Evolutionary conservation across 2,888 invertebrate species (phyloP).

Genomic region (Resseliella maxima): DNA sequence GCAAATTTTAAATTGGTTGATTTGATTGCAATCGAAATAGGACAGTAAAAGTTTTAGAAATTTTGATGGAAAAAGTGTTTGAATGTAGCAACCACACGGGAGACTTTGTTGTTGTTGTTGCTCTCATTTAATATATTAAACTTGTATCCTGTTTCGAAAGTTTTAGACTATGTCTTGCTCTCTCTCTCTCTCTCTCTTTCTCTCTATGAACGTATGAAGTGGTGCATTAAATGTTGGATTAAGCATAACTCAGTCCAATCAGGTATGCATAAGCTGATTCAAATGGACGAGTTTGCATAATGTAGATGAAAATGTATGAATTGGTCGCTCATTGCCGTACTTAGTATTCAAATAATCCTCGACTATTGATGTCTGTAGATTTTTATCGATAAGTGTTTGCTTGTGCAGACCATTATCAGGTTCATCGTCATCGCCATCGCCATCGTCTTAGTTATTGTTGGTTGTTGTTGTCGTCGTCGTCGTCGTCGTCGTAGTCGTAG

Average conservation of each 20-base stretch:
- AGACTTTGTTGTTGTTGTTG: too few species aligned
- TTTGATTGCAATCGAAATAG: not conserved
- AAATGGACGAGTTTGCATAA: not conserved
- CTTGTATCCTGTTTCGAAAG: not conserved
- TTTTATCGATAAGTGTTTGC: constrained; percentile 43
- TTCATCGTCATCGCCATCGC: not conserved
- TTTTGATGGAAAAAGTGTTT: too few species aligned
- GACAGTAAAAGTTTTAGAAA: not conserved
- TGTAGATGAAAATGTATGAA: not conserved
- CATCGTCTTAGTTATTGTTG: not conserved
- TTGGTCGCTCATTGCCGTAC: not conserved
- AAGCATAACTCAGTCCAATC: not conserved
- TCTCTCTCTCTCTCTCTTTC: too few species aligned
- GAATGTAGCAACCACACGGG: too few species aligned
- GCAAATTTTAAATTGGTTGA: not conserved
- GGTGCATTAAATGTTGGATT: not conserved
- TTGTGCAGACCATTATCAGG: not conserved
- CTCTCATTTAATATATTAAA: not conserved
- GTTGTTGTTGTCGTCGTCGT: too few species aligned
- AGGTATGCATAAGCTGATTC: not conserved
- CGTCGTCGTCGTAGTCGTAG: not conserved
- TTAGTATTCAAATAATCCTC: not conserved
- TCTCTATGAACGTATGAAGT: too few species aligned
- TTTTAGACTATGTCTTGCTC: too few species aligned
- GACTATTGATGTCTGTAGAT: constrained; percentile 29